These are phyloP conservation scores for Halichoeres trimaculatus DNA, from an alignment of 2,113 vertebrate species.

Conservation along the genomic window DNA sequence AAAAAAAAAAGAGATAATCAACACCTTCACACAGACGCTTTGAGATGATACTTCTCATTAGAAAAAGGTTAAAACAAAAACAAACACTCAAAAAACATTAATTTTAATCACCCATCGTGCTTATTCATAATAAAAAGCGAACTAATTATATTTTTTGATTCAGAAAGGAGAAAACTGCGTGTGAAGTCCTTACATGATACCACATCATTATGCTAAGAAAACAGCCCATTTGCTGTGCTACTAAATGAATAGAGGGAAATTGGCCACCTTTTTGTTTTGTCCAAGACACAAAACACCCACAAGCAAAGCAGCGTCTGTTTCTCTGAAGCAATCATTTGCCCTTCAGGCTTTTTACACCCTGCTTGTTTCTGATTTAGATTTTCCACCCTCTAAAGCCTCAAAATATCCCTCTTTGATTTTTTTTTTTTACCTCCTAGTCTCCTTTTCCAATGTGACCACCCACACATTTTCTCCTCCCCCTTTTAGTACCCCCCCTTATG, in stretches of 20 bases:
- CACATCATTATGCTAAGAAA: slow-evolving; percentile 38
- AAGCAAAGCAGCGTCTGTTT: slow-evolving; percentile 39
- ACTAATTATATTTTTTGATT: slow-evolving; percentile 45
- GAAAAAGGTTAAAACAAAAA: slow-evolving; percentile 36
- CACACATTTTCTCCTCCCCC: slow-evolving; percentile 19
- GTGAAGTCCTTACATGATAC: slow-evolving; percentile 32
- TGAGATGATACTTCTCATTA: slow-evolving; percentile 21
- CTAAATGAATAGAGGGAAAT: slow-evolving; percentile 78
- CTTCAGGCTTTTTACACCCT: slow-evolving; percentile 35
- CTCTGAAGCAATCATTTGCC: slow-evolving; percentile 68
- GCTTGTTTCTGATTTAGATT: slow-evolving; percentile 66
- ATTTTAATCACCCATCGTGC: slow-evolving; percentile 24
- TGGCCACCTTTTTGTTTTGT: slow-evolving; percentile 67
- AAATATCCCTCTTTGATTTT: slow-evolving; percentile 25
- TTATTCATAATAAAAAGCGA: slow-evolving; percentile 43
- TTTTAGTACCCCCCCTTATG: slow-evolving; percentile 22
- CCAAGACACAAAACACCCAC: slow-evolving; percentile 37
- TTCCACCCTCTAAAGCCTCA: slow-evolving; percentile 24
- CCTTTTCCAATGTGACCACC: slow-evolving; percentile 20
- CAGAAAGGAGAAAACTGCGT: slow-evolving; percentile 36
- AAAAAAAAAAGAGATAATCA: slow-evolving; percentile 31
- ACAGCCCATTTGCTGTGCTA: slow-evolving; percentile 59
- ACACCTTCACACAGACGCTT: slow-evolving; percentile 29
- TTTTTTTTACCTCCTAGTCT: not conserved
- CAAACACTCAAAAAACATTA: slow-evolving; percentile 41